Evolutionary conservation across 2,888 invertebrate genomes (phyloP).

Genomic region (Chrysodeixis includens): DNA sequence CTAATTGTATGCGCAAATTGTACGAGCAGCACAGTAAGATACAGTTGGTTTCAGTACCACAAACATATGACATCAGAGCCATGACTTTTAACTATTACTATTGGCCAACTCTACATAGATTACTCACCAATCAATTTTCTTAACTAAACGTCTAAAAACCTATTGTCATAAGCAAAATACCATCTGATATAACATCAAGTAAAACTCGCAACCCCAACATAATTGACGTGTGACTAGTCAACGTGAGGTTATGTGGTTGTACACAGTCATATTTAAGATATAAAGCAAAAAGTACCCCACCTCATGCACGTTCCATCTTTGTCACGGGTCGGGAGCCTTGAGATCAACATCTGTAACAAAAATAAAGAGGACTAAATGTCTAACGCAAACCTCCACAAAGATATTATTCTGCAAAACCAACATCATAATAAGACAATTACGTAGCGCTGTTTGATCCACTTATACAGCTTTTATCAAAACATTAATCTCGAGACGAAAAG

Average conservation of each 20-base stretch:
- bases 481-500: slow-evolving; percentile 59
- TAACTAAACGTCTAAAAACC: background rate
- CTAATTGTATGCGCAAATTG: slow-evolving; percentile 45
- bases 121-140: too few species aligned
- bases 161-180: background rate
- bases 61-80: slow-evolving; percentile 48
- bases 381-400: slow-evolving; percentile 48
- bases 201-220: slow-evolving; percentile 15
- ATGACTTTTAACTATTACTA: slow-evolving; percentile 12
- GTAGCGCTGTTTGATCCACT: slow-evolving; percentile 60
- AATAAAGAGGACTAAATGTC: slow-evolving; percentile 46
- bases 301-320: slow-evolving; percentile 25
- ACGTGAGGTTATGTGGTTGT: slow-evolving; percentile 37
- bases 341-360: slow-evolving; percentile 59
- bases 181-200: slow-evolving; percentile 17
- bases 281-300: slow-evolving; percentile 35
- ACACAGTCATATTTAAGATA: slow-evolving; percentile 11
- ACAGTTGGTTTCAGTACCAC: slow-evolving; percentile 34
- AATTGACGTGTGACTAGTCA: slow-evolving; percentile 36
- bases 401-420: slow-evolving; percentile 59
- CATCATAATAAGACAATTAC: slow-evolving; percentile 64
- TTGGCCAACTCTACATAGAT: background rate
- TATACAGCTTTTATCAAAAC: slow-evolving; percentile 55
- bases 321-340: slow-evolving; percentile 20
- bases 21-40: slow-evolving; percentile 24